Percentiles rank a stretch among this genome's conserved stretches.
Conservation (phyloP, 2,888 invertebrate species). For the Neuroscelio doddi region DNA sequence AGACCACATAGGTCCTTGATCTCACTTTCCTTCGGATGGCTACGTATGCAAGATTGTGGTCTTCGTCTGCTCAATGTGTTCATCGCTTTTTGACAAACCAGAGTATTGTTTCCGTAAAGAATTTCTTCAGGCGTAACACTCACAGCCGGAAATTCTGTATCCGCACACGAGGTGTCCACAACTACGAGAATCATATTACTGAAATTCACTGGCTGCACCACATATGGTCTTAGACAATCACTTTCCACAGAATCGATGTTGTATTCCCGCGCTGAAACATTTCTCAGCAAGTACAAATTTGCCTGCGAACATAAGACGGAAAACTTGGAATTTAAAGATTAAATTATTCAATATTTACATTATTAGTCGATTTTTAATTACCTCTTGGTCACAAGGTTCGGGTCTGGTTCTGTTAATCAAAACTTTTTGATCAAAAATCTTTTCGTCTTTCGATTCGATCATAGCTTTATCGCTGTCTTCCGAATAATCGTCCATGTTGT, state of each 20-base stretch:
- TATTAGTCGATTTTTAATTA: conserved; percentile 47
- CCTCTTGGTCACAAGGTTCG: conserved; percentile 88
- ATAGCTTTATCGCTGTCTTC: conserved; percentile 37
- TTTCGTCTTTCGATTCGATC: conserved; percentile 70
- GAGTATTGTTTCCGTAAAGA: conserved; percentile 74
- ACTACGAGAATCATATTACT: conserved; percentile 87
- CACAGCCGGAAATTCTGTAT: conserved; percentile 71
- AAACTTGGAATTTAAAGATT: no score
- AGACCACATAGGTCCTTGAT: conserved; percentile 68
- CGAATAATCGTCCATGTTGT: conserved; percentile 50
- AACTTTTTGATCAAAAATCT: conserved; percentile 78
- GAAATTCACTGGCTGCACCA: conserved; percentile 82
- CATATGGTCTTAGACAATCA: conserved; percentile 76
- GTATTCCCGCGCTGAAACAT: conserved; percentile 56
- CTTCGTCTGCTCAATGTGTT: conserved; percentile 78
- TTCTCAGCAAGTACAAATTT: conserved; percentile 71
- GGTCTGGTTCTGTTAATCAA: conserved; percentile 85
- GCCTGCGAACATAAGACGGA: conserved; percentile 49
- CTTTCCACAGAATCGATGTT: conserved; percentile 54
- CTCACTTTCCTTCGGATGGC: conserved; percentile 81
- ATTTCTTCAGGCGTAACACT: conserved; percentile 72
- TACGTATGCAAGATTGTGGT: conserved; percentile 84
- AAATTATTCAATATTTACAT: conserved; percentile 2
- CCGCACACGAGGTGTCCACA: conserved; percentile 78
- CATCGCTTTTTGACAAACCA: conserved; percentile 77